Percentiles rank a stretch among this genome's conserved stretches.
These are phyloP conservation scores for Ceyx cyanopectus DNA, from an alignment of 2,113 vertebrate genomes.

Conservation along the genomic window DNA sequence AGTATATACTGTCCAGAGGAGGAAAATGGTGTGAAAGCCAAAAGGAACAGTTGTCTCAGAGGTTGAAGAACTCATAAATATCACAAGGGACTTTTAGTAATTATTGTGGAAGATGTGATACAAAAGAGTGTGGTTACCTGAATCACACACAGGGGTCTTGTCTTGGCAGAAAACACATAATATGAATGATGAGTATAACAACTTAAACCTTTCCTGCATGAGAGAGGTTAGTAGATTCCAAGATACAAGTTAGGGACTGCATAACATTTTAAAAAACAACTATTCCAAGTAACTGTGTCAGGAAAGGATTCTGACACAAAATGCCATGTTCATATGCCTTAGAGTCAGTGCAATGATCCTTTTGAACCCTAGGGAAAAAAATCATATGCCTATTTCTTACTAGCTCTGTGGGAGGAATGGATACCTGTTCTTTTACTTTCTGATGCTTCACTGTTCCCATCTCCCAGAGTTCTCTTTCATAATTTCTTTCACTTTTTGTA, in stretches of 20 bases:
- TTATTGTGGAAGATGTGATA: neutral
- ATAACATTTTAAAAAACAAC: neutral
- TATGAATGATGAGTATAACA: neutral
- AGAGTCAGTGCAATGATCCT: neutral
- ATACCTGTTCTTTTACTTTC: neutral
- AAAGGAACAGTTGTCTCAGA: neutral
- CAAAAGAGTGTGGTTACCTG: neutral
- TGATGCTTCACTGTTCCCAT: neutral
- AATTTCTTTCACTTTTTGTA: neutral
- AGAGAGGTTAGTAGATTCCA: neutral
- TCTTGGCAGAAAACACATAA: neutral
- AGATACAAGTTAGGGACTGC: neutral
- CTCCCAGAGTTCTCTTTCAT: neutral
- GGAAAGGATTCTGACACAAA: neutral
- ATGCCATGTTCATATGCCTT: neutral
- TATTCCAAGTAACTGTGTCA: neutral
- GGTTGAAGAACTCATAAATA: neutral
- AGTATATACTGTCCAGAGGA: neutral
- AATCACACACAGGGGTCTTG: neutral
- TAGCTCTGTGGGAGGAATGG: neutral
- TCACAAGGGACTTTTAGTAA: neutral
- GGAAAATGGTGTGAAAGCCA: neutral
- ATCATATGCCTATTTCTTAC: rapidly evolving
- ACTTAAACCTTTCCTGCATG: neutral
- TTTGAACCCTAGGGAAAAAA: neutral